Conservation (phyloP, 2,797 vertebrate species). For the Silurus lanzhouensis region DNA sequence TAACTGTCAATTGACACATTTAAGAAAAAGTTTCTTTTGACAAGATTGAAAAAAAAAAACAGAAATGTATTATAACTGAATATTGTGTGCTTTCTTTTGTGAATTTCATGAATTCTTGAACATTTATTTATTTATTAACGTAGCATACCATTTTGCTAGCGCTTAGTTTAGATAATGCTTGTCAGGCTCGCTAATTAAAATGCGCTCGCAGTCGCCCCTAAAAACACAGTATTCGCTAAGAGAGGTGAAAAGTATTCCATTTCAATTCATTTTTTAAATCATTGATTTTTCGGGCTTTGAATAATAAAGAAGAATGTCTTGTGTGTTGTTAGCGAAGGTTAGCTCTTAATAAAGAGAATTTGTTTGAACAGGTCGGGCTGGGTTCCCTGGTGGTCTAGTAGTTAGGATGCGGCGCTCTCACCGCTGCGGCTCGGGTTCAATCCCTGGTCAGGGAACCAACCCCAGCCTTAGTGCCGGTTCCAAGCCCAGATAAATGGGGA, state of each 20-base stretch:
- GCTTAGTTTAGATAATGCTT: neutral
- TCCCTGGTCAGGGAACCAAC: no score
- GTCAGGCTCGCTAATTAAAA: neutral
- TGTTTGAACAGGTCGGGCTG: no score
- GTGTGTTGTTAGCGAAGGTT: neutral
- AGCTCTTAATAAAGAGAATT: neutral
- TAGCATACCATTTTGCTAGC: neutral
- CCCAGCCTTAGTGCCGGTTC: no score
- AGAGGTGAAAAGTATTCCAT: neutral
- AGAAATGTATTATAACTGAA: neutral
- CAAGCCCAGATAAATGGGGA: no score
- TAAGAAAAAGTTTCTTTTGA: no score
- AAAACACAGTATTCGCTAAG: neutral
- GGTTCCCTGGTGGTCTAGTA: no score
- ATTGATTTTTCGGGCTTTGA: neutral
- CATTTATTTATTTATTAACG: neutral
- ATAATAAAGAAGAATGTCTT: neutral
- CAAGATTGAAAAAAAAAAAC: no score
- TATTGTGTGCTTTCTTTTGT: neutral
- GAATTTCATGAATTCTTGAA: no score
- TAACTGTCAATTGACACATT: neutral
- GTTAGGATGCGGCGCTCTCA: no score
- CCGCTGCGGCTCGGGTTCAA: no score
- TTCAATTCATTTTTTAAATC: neutral
- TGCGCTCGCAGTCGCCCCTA: neutral